These are phyloP conservation scores for Sardina pilchardus DNA, from an alignment of 2,113 vertebrate genomes.

Conservation along the genomic window DNA sequence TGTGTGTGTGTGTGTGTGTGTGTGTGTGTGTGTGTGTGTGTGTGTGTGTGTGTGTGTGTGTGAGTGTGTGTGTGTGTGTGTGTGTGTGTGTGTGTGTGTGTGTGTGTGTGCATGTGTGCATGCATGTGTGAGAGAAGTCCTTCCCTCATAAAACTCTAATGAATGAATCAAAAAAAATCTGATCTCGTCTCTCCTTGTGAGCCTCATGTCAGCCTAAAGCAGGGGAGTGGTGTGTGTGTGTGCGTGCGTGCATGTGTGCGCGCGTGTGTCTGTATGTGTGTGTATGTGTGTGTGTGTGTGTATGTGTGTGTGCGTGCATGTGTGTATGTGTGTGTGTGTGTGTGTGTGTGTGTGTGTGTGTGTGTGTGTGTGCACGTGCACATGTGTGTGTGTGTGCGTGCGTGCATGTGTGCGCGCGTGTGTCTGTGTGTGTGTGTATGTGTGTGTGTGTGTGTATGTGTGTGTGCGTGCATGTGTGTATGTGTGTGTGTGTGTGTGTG, in stretches of 20 bases:
- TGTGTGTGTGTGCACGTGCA: too few species aligned
- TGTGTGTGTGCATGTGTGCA: background rate
- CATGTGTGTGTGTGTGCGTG: background rate
- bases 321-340: background rate
- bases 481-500: background rate
- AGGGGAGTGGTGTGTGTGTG: background rate
- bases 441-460: too few species aligned
- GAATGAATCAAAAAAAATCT: background rate
- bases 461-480: background rate
- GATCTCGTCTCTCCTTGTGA: background rate
- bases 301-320: background rate
- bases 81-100: background rate
- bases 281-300: background rate
- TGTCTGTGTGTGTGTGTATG: background rate
- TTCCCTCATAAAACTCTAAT: background rate
- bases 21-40: background rate
- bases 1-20: background rate
- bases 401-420: background rate
- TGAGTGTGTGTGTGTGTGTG: background rate
- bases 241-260: background rate
- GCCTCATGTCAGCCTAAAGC: background rate
- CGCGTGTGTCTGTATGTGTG: background rate
- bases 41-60: background rate
- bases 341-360: too few species aligned
- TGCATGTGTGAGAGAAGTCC: background rate